Conservation (phyloP, 2,113 vertebrate genomes). For the Thermophis baileyi region DNA sequence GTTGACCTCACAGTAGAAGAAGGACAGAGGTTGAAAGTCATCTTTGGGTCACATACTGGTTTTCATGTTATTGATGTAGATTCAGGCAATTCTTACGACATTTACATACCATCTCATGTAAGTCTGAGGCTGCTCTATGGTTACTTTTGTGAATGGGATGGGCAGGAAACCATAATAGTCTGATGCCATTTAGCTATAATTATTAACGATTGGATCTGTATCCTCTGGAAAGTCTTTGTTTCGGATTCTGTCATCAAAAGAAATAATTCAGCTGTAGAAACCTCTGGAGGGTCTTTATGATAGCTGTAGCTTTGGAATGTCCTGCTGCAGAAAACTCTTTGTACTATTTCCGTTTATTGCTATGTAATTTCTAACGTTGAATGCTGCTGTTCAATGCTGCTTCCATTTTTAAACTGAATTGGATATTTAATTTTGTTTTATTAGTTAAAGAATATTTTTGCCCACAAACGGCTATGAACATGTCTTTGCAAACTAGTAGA, state of each 20-base stretch:
- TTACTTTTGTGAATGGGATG: background rate
- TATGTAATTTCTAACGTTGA: background rate
- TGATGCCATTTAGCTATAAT: background rate
- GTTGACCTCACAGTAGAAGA: slow-evolving; percentile 98
- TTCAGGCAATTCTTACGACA: slow-evolving; percentile 97
- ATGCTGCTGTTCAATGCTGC: background rate
- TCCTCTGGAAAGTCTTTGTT: background rate
- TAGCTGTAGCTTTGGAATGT: background rate
- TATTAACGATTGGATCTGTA: background rate
- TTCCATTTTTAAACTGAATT: background rate
- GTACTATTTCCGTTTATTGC: background rate
- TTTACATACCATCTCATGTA: slow-evolving; percentile 98
- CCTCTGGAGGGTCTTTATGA: background rate
- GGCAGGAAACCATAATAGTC: background rate
- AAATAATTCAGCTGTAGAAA: background rate
- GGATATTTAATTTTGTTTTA: background rate
- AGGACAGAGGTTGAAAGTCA: slow-evolving; percentile 97
- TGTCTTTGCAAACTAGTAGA: background rate
- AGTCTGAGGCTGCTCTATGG: slow-evolving; percentile 54
- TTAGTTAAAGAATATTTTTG: background rate
- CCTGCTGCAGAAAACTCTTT: background rate
- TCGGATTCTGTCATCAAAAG: background rate
- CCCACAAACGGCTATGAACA: background rate
- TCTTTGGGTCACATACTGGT: slow-evolving; percentile 96
- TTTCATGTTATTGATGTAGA: slow-evolving; percentile 99